Conservation (phyloP, 2,113 vertebrate species). For the Thamnophis sirtalis region DNA sequence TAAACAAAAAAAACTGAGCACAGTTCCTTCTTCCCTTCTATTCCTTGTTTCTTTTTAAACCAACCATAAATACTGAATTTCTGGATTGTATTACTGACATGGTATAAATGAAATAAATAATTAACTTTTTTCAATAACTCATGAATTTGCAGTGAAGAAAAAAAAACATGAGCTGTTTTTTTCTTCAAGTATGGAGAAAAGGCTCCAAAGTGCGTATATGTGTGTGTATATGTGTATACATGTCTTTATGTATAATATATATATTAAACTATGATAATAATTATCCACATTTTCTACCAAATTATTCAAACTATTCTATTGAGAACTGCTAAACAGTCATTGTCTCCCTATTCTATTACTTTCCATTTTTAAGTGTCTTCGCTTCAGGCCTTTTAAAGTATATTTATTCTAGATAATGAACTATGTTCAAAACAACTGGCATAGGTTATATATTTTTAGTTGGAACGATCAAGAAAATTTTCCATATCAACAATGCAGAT, state of each 20-base stretch:
- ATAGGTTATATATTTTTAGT: slow-evolving; percentile 55
- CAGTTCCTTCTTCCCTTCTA: slow-evolving; percentile 8
- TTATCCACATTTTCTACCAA: slow-evolving; percentile 51
- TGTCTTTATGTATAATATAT: not conserved
- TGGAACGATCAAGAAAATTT: slow-evolving; percentile 76
- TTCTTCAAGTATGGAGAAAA: slow-evolving; percentile 39
- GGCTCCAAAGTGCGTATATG: slow-evolving; percentile 18
- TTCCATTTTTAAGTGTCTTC: slow-evolving; percentile 43
- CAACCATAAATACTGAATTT: slow-evolving; percentile 15
- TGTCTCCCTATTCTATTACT: slow-evolving; percentile 43
- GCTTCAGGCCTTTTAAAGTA: slow-evolving; percentile 65
- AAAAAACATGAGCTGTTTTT: slow-evolving; percentile 29
- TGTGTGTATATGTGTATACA: not conserved
- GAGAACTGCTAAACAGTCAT: slow-evolving; percentile 54
- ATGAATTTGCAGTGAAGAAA: slow-evolving; percentile 37
- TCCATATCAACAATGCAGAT: slow-evolving; percentile 82
- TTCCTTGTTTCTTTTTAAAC: not conserved
- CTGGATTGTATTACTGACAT: slow-evolving; percentile 35
- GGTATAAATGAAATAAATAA: slow-evolving; percentile 37
- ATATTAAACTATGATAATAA: slow-evolving; percentile 50
- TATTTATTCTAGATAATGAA: slow-evolving; percentile 55
- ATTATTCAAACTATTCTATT: slow-evolving; percentile 56
- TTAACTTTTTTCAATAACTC: slow-evolving; percentile 23
- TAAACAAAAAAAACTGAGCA: slow-evolving; percentile 41
- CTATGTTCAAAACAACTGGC: slow-evolving; percentile 19